These are phyloP conservation scores for Venusia cambrica DNA, from an alignment of 2,888 invertebrate genomes.

Conservation along the genomic window DNA sequence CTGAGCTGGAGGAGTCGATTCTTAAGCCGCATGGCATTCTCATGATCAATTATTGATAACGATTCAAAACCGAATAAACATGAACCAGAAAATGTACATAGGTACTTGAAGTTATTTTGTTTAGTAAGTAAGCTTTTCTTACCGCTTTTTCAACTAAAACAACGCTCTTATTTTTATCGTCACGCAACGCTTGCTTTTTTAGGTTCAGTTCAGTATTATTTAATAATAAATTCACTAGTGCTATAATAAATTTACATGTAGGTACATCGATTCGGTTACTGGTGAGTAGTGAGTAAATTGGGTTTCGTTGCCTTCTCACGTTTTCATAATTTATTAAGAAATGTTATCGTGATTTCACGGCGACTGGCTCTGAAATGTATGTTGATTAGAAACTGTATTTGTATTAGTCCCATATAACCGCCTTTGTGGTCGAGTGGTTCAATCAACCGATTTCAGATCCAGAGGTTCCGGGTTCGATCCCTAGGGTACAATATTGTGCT, in stretches of 20 bases:
- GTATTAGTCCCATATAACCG: too few relatives aligned
- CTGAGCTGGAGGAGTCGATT: too few relatives aligned
- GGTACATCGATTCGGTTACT: constrained; percentile 57
- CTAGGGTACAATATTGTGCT: too few relatives aligned
- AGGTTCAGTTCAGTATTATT: constrained; percentile 68
- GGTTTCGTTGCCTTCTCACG: constrained; percentile 71
- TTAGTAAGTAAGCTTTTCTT: background rate
- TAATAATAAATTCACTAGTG: constrained; percentile 68
- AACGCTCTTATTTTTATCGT: constrained; percentile 33
- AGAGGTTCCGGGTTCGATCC: too few relatives aligned
- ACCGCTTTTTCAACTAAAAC: constrained; percentile 17
- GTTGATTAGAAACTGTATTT: too few relatives aligned
- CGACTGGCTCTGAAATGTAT: constrained; percentile 8
- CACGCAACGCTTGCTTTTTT: constrained; percentile 69
- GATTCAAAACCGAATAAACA: too few relatives aligned
- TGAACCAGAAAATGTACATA: too few relatives aligned
- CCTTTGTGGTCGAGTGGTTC: too few relatives aligned
- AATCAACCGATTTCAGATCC: too few relatives aligned
- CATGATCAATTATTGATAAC: too few relatives aligned
- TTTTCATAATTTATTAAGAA: constrained; percentile 51
- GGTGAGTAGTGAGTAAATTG: constrained; percentile 72
- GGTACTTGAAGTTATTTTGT: too few relatives aligned
- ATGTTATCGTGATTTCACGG: constrained; percentile 11
- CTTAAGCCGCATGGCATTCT: too few relatives aligned
- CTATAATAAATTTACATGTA: constrained; percentile 63